Evolutionary conservation across 2,797 vertebrate species (phyloP), one percentile per base, ranked within the genome.

Genomic region (Menidia menidia): DNA sequence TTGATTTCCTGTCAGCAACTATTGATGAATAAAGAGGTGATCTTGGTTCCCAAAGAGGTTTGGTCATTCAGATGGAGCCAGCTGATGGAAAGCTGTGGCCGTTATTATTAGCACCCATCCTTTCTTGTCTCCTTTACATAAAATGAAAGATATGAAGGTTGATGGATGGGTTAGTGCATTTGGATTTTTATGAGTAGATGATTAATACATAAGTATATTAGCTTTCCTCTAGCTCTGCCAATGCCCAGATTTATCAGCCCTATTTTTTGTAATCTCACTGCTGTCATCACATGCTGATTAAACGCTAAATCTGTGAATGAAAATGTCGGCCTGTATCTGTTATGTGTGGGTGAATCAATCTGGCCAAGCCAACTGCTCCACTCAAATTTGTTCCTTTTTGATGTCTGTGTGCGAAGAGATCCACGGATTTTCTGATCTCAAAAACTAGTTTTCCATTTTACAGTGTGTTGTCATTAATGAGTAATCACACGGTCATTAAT

Each of bases 331-430:
- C 71, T 56, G 55, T 69, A 56, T 75, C 75, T 66, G 55, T 72
- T 61, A 82, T 73, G 63, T 74, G 88, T 92, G 88, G 87, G 89
- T 87, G 90, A 82, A 81, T 84, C 87, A 86, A 89, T 87, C 81
- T 90, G 85, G 82, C 39, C 68, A 88, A 65, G 63, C 82, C 83
- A 90, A 86, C 84, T 89, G 86, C 65, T 88, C 68, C 55, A 39
- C 64, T 51, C 4, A 4, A 51, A 7, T 16, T 14, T 25, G 30
- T 57, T 48, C 39, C 30, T 62, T 43, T 63, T 51, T 68, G 32
- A 25, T 66, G 32, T 58, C 18, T 39, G 41, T 67, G 39, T 68
- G 55, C 7, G 5, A 44, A 8, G 64, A 8, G 58, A 70, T 53
- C 44, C 31, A 13, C 8, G 11, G 56, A n/a, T 61, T 33, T 61